These are phyloP conservation scores for Grammomys dolichurus DNA, from an alignment of 2,113 vertebrate genomes.

Conservation along the genomic window DNA sequence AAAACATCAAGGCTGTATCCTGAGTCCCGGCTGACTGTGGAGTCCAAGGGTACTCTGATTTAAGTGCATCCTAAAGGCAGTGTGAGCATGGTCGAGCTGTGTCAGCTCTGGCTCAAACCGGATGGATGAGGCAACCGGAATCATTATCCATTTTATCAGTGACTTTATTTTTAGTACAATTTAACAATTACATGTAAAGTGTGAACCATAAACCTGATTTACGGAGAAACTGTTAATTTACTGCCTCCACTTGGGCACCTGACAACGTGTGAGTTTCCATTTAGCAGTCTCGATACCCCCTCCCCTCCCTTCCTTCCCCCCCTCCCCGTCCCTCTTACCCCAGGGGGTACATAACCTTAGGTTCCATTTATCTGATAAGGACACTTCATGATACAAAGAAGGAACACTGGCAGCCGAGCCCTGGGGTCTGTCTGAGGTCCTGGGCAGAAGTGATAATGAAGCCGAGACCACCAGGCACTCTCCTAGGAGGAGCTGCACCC, in stretches of 20 bases:
- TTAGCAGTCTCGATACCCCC: not conserved
- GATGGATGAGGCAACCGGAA: not conserved
- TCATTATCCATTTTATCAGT: conserved; percentile 40
- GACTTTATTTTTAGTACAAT: conserved; percentile 67
- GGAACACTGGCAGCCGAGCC: accelerated
- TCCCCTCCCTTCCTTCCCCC: too few relatives aligned
- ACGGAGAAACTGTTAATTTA: not conserved
- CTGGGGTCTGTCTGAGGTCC: not conserved
- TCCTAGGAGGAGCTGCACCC: too few relatives aligned
- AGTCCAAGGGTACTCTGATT: accelerated
- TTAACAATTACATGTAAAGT: conserved; percentile 66
- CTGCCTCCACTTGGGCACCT: not conserved
- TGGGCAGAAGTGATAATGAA: too few relatives aligned
- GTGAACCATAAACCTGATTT: conserved; percentile 12
- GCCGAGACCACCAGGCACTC: too few relatives aligned
- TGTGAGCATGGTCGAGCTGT: accelerated
- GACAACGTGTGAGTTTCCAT: not conserved
- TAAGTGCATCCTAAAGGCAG: not conserved
- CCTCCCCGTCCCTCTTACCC: not conserved
- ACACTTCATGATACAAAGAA: not conserved
- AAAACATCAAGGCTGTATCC: not conserved
- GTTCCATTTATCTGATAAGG: not conserved
- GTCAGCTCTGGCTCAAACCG: not conserved
- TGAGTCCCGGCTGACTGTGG: not conserved
- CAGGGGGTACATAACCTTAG: accelerated